Evolutionary conservation across 2,888 invertebrate genomes (phyloP).

Genomic region (Aporophyla nigra): DNA sequence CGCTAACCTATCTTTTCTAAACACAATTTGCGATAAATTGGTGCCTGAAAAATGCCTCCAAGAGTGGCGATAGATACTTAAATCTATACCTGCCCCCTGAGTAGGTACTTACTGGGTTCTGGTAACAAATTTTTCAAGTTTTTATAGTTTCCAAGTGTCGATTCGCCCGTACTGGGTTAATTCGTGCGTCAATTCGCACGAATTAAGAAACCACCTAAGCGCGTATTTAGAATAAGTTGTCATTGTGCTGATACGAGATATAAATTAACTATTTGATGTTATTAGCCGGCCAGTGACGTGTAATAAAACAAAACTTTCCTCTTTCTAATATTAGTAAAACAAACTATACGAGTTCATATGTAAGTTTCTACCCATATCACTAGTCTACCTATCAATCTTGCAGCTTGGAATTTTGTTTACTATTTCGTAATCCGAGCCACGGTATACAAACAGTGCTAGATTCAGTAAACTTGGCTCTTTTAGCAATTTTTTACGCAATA

Average conservation of each 20-base stretch:
- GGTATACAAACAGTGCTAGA: conserved; percentile 43
- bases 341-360: conserved; percentile 1
- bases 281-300: background rate
- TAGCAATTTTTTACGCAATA: conserved; percentile 16
- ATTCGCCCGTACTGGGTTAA: no score
- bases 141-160: no score
- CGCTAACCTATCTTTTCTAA: no score
- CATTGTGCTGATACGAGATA: background rate
- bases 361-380: background rate
- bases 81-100: no score
- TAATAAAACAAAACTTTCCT: background rate
- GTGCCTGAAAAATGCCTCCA: no score
- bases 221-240: no score
- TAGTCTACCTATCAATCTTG: conserved; percentile 35
- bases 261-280: background rate
- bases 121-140: background rate
- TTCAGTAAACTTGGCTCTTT: conserved; percentile 39
- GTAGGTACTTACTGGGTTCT: no score
- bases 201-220: no score
- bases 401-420: conserved; percentile 53
- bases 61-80: no score
- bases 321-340: conserved; percentile 9
- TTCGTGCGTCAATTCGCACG: no score
- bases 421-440: conserved; percentile 27
- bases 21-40: no score